A percentile compares a stretch with the other conserved stretches of the same genome.
These are phyloP conservation scores for Scomber colias DNA, from an alignment of 2,113 vertebrate genomes.

Conservation along the genomic window DNA sequence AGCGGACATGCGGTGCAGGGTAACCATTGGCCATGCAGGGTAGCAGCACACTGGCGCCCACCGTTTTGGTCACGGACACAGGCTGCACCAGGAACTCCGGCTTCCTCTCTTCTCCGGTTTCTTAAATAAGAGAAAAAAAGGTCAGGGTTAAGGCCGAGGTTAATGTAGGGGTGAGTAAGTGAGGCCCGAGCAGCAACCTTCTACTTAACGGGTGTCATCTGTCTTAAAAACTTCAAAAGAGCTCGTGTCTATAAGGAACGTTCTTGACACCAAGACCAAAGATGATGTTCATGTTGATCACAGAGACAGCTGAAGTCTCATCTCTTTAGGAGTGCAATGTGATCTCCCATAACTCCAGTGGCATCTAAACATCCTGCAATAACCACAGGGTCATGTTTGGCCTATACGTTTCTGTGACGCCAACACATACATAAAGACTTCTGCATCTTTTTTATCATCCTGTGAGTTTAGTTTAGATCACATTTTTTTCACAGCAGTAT, in stretches of 20 bases:
- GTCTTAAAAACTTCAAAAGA: constrained; percentile 59
- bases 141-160: constrained; percentile 31
- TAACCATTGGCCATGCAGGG: constrained; percentile 87
- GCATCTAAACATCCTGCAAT: constrained; percentile 19
- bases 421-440: background rate
- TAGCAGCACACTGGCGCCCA: constrained; percentile 86
- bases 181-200: constrained; percentile 15
- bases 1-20: constrained; percentile 85
- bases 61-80: constrained; percentile 78
- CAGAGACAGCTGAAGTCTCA: constrained; percentile 14
- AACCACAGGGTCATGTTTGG: background rate
- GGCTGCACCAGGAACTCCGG: constrained; percentile 88
- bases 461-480: background rate
- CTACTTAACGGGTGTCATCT: constrained; percentile 18
- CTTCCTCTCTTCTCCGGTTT: constrained; percentile 80
- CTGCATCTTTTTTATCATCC: background rate
- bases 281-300: constrained; percentile 19
- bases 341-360: constrained; percentile 1
- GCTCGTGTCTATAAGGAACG: background rate
- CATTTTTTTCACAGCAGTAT: background rate
- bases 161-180: constrained; percentile 17
- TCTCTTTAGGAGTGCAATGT: constrained; percentile 36
- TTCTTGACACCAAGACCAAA: constrained; percentile 43
- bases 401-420: background rate
- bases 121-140: constrained; percentile 74